Evolutionary conservation across 2,113 vertebrate genomes (phyloP).

Genomic region (Calidris pygmaea): DNA sequence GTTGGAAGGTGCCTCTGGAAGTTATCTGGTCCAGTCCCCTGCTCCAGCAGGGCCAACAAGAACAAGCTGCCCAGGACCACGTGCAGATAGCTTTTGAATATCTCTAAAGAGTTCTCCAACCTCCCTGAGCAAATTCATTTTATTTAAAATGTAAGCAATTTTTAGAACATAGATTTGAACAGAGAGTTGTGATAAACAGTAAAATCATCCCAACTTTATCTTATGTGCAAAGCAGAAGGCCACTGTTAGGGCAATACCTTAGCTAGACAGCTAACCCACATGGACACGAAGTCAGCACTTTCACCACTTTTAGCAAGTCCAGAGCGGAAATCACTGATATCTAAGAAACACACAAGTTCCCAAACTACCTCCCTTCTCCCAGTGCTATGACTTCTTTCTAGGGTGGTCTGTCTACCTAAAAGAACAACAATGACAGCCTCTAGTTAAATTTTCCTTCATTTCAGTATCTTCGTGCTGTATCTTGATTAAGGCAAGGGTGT

Average conservation of each 20-base stretch:
- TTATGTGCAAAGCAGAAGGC: background rate
- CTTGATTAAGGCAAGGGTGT: background rate
- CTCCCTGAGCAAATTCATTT: background rate
- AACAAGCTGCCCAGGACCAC: background rate
- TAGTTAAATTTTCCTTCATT: background rate
- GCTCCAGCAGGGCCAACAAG: background rate
- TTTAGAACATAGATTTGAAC: background rate
- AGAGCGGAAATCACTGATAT: background rate
- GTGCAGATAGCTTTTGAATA: background rate
- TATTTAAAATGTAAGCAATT: background rate
- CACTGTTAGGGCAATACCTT: background rate
- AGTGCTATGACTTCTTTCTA: background rate
- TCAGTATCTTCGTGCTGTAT: background rate
- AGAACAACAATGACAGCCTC: background rate
- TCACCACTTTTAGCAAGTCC: background rate
- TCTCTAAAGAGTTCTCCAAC: background rate
- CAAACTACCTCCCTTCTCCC: background rate
- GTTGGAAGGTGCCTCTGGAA: background rate
- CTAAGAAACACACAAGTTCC: background rate
- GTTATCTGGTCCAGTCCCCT: background rate
- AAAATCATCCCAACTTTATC: background rate
- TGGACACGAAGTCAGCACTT: background rate
- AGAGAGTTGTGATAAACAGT: background rate
- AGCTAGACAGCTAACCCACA: background rate
- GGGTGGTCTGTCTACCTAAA: background rate